Evolutionary conservation across 2,888 invertebrate genomes (phyloP), one percentile per base, ranked within the genome.

Genomic region (Pachydiplax longipennis): DNA sequence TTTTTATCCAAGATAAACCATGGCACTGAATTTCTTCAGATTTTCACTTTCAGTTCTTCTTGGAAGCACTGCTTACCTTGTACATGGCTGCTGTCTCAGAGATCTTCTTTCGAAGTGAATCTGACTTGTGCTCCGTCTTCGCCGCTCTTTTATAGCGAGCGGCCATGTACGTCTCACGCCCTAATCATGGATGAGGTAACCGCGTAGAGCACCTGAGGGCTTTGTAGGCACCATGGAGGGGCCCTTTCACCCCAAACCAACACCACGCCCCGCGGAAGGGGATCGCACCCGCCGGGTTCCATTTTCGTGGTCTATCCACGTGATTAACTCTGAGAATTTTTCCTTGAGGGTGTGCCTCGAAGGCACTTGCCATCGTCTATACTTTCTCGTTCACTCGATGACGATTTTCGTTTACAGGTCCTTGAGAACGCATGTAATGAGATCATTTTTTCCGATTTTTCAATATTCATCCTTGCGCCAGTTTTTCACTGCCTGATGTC

Each of bases 91-190:
- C 12, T 25, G 31, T 61, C 37, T 58, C 61, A 58, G n/a, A 44
- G 83, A 83, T 83, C 83, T 87, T 87, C 87, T 61, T 37, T 87
- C 87, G n/a, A 61, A 87, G 61, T 87, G 58, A 87, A 87, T 87
- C 87, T 87, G 87, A 31, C 37, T 87, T 35, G 35, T 13, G 35
- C 15, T 35, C 18, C 1, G 61, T 61, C 22, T 58, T 37, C 10
- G 37, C 58, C 15, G 61, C 37, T 53, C 87, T 87, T 87, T 37
- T 87, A 87, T 87, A 87, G 37, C 83, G 58, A 15, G n/a, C 53
- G 83, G 83, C 53, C 44, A 18, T 83, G 53, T 25, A n/a, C n/a
- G 25, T 25, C 82, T 82, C 82, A 12, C 82, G 53, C 58, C 53
- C 53, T 31, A 35, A 12, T 31, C 37, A 31, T 1, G 37, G 61